These are phyloP conservation scores for Poecilus cupreus DNA, from an alignment of 2,888 invertebrate genomes.

Conservation along the genomic window DNA sequence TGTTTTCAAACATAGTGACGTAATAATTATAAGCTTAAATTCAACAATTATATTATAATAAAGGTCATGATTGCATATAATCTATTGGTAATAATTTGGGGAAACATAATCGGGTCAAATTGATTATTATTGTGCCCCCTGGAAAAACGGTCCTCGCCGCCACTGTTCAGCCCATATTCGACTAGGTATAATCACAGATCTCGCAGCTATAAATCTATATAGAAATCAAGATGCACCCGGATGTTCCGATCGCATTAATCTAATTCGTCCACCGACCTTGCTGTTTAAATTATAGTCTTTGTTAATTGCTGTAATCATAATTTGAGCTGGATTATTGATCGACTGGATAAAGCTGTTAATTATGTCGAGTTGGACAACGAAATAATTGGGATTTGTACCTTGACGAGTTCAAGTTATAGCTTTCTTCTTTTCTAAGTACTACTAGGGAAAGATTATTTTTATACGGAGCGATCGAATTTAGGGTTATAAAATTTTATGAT, in stretches of 20 bases:
- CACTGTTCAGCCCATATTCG: too few species aligned
- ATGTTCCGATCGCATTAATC: background rate
- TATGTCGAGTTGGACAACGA: background rate
- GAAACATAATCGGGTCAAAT: too few species aligned
- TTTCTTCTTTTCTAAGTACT: background rate
- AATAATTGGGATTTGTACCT: slow-evolving; percentile 19
- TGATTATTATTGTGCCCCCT: too few species aligned
- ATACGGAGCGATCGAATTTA: too few species aligned
- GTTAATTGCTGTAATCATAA: background rate
- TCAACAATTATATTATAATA: too few species aligned
- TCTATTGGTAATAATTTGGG: too few species aligned
- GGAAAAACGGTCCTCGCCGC: too few species aligned
- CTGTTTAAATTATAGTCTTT: background rate
- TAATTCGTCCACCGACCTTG: background rate
- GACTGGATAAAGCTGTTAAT: slow-evolving; percentile 1
- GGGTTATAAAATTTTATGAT: too few species aligned
- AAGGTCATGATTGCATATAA: too few species aligned
- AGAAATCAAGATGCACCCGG: background rate
- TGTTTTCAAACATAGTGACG: too few species aligned
- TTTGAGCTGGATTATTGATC: background rate
- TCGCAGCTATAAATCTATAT: background rate
- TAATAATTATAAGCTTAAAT: too few species aligned
- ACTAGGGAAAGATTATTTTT: background rate
- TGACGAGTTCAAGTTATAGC: background rate
- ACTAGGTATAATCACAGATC: background rate